phyloP scores from a whole-genome alignment of 1,140 invertebrate genomes.

The Aphidius gifuensis region DNA sequence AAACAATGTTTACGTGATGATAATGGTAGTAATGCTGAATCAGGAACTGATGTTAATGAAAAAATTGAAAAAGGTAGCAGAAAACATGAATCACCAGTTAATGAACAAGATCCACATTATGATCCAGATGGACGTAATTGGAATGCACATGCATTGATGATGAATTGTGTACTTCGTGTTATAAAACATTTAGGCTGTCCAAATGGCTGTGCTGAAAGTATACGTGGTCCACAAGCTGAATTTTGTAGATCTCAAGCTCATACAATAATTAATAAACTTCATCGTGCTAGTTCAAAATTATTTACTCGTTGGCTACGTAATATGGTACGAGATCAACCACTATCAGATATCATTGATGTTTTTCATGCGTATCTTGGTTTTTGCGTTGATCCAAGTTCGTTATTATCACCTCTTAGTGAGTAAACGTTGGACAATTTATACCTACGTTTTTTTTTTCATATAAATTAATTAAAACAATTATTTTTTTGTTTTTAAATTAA shows the following conservation, averaged over 20 bases:
- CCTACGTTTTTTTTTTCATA: not conserved
- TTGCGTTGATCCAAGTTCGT: conserved; percentile 83
- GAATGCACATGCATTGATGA: conserved; percentile 53
- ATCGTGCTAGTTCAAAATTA: conserved; percentile 64
- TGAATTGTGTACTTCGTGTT: conserved; percentile 66
- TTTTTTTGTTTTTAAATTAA: not conserved
- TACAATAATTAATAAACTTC: conserved; percentile 74
- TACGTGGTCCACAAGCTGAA: conserved; percentile 83
- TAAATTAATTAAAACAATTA: not conserved
- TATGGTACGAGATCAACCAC: conserved; percentile 71
- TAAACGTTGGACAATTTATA: conserved; percentile 28
- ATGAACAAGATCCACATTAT: conserved; percentile 50
- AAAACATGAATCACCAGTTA: conserved; percentile 57
- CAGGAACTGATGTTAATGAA: conserved; percentile 28
- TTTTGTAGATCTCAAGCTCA: conserved; percentile 85
- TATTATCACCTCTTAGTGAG: conserved; percentile 84
- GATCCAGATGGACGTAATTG: conserved; percentile 45
- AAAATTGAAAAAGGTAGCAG: conserved; percentile 49
- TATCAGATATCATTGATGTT: conserved; percentile 86
- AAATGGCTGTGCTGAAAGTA: conserved; percentile 81
- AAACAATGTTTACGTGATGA: conserved; percentile 59
- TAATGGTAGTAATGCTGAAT: conserved; percentile 36
- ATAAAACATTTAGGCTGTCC: conserved; percentile 89
- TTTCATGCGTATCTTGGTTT: conserved; percentile 94
- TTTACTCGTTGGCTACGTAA: conserved; percentile 78